Evolutionary conservation across 2,113 vertebrate species (phyloP).

Genomic region (Salvelinus alpinus): DNA sequence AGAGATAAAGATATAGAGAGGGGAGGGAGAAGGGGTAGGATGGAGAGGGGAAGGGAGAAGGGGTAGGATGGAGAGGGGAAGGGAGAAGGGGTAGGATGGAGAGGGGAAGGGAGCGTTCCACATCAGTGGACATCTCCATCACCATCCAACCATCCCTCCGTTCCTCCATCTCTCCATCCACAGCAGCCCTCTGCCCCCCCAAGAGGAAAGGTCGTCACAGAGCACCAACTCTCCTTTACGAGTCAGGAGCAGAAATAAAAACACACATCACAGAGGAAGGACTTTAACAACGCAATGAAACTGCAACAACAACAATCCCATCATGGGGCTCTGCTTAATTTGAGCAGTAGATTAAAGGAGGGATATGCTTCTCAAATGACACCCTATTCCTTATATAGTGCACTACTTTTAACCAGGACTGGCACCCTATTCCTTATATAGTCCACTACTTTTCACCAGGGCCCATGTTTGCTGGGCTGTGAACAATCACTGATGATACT

Average conservation of each 20-base stretch:
- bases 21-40: neutral
- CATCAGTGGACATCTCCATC: neutral
- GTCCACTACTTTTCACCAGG: neutral
- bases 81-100: no score
- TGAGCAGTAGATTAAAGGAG: constrained; percentile 1
- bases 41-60: no score
- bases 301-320: neutral
- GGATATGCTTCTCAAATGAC: neutral
- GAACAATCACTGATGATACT: neutral
- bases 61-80: no score
- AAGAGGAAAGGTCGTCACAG: neutral
- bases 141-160: neutral
- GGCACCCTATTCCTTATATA: neutral
- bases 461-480: neutral
- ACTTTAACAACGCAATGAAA: neutral
- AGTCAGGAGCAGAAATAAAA: neutral
- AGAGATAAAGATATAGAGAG: no score
- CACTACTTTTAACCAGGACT: neutral
- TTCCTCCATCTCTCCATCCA: neutral
- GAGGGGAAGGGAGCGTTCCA: neutral
- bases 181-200: neutral
- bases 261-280: neutral
- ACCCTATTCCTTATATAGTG: neutral
- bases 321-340: neutral
- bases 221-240: neutral